phyloP scores from a whole-genome alignment of 2,113 vertebrate genomes.

The Calidris pygmaea region DNA sequence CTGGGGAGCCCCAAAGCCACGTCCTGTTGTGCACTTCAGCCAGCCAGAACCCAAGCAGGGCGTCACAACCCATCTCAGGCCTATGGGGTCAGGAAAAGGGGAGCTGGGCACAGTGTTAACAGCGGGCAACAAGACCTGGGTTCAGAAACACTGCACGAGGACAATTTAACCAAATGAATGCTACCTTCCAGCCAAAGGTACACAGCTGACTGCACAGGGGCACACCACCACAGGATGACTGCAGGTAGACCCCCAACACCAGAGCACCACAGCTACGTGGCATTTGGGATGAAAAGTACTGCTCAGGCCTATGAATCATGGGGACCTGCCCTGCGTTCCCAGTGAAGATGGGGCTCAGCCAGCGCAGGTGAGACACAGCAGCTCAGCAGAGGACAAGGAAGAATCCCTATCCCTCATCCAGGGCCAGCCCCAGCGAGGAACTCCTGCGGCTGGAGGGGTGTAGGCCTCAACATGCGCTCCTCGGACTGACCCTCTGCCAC shows the following conservation, averaged over 20 bases:
- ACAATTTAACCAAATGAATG: not conserved
- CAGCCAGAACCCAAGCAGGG: not conserved
- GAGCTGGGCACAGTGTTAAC: not conserved
- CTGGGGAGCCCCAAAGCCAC: not conserved
- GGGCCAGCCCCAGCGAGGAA: not conserved
- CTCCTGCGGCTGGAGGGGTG: not conserved
- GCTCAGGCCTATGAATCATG: accelerated
- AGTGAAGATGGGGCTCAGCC: not conserved
- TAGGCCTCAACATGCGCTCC: accelerated
- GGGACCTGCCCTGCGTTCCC: not conserved
- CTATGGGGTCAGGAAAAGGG: not conserved
- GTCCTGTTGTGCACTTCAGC: not conserved
- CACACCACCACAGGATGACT: accelerated
- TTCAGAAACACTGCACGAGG: not conserved
- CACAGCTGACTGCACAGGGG: not conserved
- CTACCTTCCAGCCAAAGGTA: not conserved
- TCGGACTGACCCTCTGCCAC: not conserved
- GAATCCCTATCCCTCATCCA: not conserved
- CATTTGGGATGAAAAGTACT: not conserved
- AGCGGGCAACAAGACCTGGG: not conserved
- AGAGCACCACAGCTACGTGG: not conserved
- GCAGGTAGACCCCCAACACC: not conserved
- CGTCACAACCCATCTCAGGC: not conserved
- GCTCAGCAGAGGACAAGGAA: not conserved
- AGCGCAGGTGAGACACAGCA: not conserved